Evolutionary conservation across 2,888 invertebrate genomes (phyloP), one percentile per base, ranked within the genome.

Genomic region (Habrosyne pyritoides): DNA sequence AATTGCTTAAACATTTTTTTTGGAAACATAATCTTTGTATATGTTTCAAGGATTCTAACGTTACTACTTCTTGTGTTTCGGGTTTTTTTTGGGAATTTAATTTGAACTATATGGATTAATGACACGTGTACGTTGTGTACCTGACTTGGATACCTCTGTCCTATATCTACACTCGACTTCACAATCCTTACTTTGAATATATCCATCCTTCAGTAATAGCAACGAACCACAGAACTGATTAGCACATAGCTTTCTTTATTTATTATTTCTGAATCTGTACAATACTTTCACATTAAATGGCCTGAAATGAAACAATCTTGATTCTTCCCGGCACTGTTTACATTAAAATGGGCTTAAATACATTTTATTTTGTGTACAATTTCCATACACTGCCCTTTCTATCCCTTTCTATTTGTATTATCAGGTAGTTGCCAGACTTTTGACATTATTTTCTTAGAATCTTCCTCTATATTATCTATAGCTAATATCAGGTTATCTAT

Each of bases 1-100:
- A n/a, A n/a, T n/a, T n/a, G n/a, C n/a, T n/a, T n/a, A n/a, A n/a
- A n/a, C n/a, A n/a, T n/a, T 10, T 18, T 6, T 5, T 59, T 56
- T 55, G 46, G 56, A 66, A 69, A 79, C 80, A 74, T 79, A 79
- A 82, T 82, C 85, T 83, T 83, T 80, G 84, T 74, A 79, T 63
- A 60, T 48, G 57, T 58, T 66, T 65, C 60, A 56, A 60, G 69
- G 71, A 68, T 65, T 74, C 66, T 80, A 79, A 81, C 75, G 69
- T 69, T 75, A 77, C 73, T 77, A 66, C 66, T 72, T 64, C 68
- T 65, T 77, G 73, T 80, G 68, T 73, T 64, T 67, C 63, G 67
- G 59, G 65, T 68, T 73, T 42, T 42, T 36, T 42, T 42, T 71
- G 71, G 78, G 75, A 18, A 42, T 18, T 42, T 66, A 59, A 56